Evolutionary conservation across 2,797 vertebrate species (phyloP), one percentile per base, ranked within the genome.

Genomic region (Varecia variegata): DNA sequence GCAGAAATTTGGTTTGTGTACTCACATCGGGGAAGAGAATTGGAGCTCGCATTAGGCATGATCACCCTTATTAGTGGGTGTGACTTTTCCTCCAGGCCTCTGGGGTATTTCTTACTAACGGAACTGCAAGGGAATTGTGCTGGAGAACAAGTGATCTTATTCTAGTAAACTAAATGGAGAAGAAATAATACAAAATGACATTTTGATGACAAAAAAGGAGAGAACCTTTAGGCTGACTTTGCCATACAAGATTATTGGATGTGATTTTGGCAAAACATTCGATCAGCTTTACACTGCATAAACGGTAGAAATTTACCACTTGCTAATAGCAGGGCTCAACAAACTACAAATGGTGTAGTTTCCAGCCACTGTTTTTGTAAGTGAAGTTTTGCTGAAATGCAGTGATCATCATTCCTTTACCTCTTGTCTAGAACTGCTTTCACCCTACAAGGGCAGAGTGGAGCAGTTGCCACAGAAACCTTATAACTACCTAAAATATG

Each of bases 1-100:
- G 40, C 20, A 43, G 47, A 79, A 32, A 71, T 67, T n/a, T 60
- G 8, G 23, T 30, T n/a, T 88, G 67, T 47, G 43, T 1, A 45
- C 68, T 73, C 50, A 54, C 83, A 10, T 95, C 67, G 40, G 12
- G 62, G 30, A 76, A 56, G 35, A 3, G 89, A 95, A 12, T 84
- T 14, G 40, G 80, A 89, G 40, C 70, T 40, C 47, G 38, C 45
- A 3, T 68, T 40, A 21, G 77, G 17, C 14, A 7, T 5, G 27
- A n/a, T 52, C n/a, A 58, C 27, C n/a, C 58, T 79, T 30, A 52
- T 77, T 73, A 52, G 27, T 11, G 81, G 35, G 32, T 30, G 15
- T 81, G 95, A 79, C 84, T 96, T 87, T 60, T 68, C 67, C 70
- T 81, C 23, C 40, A 11, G 1, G 52, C 56, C 47, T 94, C 71